A percentile compares a stretch with the other conserved stretches of the same genome.
These are phyloP conservation scores for Triplophysa dalaica DNA, from an alignment of 2,113 vertebrate genomes.

Conservation along the genomic window DNA sequence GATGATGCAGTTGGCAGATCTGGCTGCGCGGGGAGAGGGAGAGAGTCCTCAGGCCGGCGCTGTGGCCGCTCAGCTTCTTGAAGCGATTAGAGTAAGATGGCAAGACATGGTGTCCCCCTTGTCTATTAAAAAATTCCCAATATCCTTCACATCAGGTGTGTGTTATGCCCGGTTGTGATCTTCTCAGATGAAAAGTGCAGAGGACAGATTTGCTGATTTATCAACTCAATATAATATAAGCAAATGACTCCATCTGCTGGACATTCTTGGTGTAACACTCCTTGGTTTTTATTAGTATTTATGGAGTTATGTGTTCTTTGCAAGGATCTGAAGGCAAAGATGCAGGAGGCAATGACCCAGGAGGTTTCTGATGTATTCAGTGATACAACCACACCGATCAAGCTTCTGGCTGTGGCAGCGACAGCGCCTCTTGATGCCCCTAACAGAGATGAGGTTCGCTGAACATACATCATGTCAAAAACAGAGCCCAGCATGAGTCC, in stretches of 20 bases:
- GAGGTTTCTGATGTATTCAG: conserved; percentile 98
- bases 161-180: conserved; percentile 1
- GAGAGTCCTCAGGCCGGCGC: conserved; percentile 88
- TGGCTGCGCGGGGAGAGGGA: conserved; percentile 88
- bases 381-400: conserved; percentile 96
- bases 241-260: conserved; percentile 11
- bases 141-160: conserved; percentile 12
- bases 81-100: conserved; percentile 86
- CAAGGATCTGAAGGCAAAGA: conserved; percentile 90
- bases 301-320: background rate
- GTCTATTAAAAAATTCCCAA: conserved; percentile 22
- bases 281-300: background rate
- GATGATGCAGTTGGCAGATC: conserved; percentile 85
- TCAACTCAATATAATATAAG: background rate
- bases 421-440: conserved; percentile 91
- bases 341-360: conserved; percentile 99
- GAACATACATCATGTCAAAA: background rate
- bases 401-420: conserved; percentile 92
- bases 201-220: background rate
- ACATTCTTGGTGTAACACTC: background rate
- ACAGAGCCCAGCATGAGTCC: background rate
- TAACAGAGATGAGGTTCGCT: conserved; percentile 85
- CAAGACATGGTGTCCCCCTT: conserved; percentile 21
- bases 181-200: conserved; percentile 23
- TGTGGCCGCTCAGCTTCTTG: conserved; percentile 88